Base-by-base conservation (phyloP, 2,888 invertebrate species). In the Cephus runcator region DNA sequence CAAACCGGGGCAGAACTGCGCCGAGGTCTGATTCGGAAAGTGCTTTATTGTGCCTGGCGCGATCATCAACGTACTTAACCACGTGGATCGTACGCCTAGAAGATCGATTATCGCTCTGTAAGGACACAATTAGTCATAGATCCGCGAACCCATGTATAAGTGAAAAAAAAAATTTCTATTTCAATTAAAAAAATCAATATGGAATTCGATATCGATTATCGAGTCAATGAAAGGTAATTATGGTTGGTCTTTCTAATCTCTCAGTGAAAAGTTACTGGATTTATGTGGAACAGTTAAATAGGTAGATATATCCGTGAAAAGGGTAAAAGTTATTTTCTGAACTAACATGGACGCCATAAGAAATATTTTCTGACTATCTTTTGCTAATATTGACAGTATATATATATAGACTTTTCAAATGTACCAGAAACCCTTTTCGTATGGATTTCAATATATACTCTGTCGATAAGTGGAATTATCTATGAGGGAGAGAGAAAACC, bases 1-100 rank as follows among this genome's bases (percentile, higher is more conserved):
- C 79, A 84, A 85, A 85, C 80, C 82, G 83, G 85, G 83, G 81
- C 85, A 85, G 83, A 84, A 82, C 82, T 79, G 81, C 83, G 79
- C 80, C 75, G 75, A 76, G 40, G 76, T 77, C 75, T 73, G 79
- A 74, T 76, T 82, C 73, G 30, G 77, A 75, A 77, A 75, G 40
- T 69, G 79, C 75, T 73, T 76, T 75, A 78, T 73, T 56, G 56
- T 56, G 56, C 56, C 56, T 56, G 23, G 56, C 23, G 56, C 56
- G 56, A 56, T 23, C 56, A 56, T 56, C 56, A 56, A 56, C 56
- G 23, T 56, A 56, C 23, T 56, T 56, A 56, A 56, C 56, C 56
- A 56, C 23, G 56, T 56, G 56, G 56, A 56, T 56, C 56, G 9
- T 56, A 23, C 0, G 23, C 56, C 23, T 23, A 6, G 56, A 56